Evolutionary conservation across 2,888 invertebrate genomes (phyloP), one percentile per base, ranked within the genome.

Genomic region (Amblyteles armatorius): DNA sequence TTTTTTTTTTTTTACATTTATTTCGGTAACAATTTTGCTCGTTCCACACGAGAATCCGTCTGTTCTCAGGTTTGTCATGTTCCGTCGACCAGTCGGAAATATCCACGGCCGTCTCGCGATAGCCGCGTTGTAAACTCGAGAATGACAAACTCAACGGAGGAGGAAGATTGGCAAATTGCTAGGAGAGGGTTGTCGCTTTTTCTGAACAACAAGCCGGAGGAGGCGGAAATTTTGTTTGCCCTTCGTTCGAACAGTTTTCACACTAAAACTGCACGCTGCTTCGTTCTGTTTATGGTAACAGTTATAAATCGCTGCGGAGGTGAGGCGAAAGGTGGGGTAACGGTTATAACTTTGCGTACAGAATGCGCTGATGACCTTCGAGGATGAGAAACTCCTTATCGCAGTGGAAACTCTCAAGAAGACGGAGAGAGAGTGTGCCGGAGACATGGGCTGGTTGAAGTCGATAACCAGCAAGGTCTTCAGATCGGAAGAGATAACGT

Each of bases 321-420:
- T 4, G 44, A 48, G 44, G 16, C 4, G 0, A 16, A 4, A 48
- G 13, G 16, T 16, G 5, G 13, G 13, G 13, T 48, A 48, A 48
- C 11, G 44, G 16, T 16, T 3, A 48, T 2, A 0, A 0, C 4
- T 48, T 4, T 16, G 13, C 2, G 44, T 4, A 65, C 89, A 96
- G 96, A 96, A 96, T 94, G 96, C 96, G 0, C 90, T 96, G 73
- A 96, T 96, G 95, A 96, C 96, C 11, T 96, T 96, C 91, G 96
- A 96, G 92, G 96, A 96, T 26, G 96, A 96, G 55, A 96, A 96
- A 92, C 94, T 96, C 36, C 94, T 94, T 36, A 94, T 95, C 86
- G 96, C 96, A 1, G 94, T 95, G 84, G 92, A 94, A 77, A 93
- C 95, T 9, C 92, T 96, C 50, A 95, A 95, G 87, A 95, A 96